Evolutionary conservation across 2,113 vertebrate genomes (phyloP).

Genomic region (Poecilia latipinna): DNA sequence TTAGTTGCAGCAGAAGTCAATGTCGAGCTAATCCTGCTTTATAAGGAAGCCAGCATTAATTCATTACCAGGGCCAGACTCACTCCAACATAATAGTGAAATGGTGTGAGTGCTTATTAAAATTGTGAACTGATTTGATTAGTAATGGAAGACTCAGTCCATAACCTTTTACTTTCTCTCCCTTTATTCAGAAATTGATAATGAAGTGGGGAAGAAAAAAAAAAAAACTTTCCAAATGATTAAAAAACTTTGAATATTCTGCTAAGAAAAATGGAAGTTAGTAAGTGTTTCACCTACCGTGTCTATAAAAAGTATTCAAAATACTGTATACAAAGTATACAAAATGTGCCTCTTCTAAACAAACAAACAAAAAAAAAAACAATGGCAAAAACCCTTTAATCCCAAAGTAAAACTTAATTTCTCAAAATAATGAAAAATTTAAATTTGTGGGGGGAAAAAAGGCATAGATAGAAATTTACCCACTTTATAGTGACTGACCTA

Average conservation of each 20-base stretch:
- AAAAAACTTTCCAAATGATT: neutral
- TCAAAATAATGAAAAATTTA: no score
- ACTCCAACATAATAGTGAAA: conserved; percentile 18
- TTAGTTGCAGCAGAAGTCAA: conserved; percentile 11
- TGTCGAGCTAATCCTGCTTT: neutral
- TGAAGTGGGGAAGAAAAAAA: neutral
- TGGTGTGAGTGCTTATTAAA: conserved; percentile 36
- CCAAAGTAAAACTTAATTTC: no score
- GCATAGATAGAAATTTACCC: no score
- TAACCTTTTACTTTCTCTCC: conserved; percentile 8
- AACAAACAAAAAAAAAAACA: no score
- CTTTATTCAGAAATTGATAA: neutral
- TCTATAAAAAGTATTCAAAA: no score
- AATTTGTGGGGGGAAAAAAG: no score
- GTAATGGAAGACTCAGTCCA: conserved; percentile 1
- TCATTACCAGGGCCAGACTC: conserved; percentile 24
- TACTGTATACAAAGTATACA: no score
- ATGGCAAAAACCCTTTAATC: no score
- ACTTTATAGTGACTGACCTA: no score
- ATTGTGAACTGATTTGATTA: conserved; percentile 28
- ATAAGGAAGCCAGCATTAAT: conserved; percentile 15
- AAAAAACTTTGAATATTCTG: neutral
- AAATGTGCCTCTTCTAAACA: no score
- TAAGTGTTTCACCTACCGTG: neutral
- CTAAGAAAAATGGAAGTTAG: neutral